Base-by-base conservation (phyloP, 2,888 invertebrate genomes). In the Lasioglossum lativentre region DNA sequence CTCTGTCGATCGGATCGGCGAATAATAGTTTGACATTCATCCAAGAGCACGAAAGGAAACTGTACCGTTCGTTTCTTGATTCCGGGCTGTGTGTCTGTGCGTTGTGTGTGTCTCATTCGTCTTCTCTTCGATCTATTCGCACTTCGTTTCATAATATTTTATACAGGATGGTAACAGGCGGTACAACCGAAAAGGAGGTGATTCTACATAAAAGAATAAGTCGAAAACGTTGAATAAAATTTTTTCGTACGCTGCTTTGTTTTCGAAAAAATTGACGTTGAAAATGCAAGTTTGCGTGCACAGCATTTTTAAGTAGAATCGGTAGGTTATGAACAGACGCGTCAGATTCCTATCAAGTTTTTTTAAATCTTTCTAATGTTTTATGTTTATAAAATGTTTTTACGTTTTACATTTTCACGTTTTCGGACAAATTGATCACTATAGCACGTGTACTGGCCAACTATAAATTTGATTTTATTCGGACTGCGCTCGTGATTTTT, bases 1-100 rank as follows among this genome's bases (percentile, higher is more conserved):
- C 30, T 27, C n/a, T 56, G 45, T 47, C 56, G 10, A 34, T 5
- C 47, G 30, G 40, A 75, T 63, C 19, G 42, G 2, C 34, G 75
- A 72, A 74, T n/a, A 52, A 75, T 77, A 63, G 71, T 73, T n/a
- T 16, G 40, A 34, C 19, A 52, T 16, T 59, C 4, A 23, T 78
- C 70, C 34, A 68, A 68, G 38, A 68, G 23, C 5, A 38, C 38
- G 68, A 38, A 68, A 23, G 23, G 38, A 38, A 34, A 23, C 23
- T 38, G 8, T 10, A 10, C 6, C 16, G 30, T 34, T 66, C 34
- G 19, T 34, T 12, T 38, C 38, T 30, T 63, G 63, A 16, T 16
- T 30, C 30, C 19, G 30, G 2, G 27, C 2, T 16, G n/a, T n/a
- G n/a, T n/a, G n/a, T n/a, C n/a, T n/a, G n/a, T n/a, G n/a, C n/a